Base-by-base conservation (phyloP, 2,797 vertebrate genomes). In the Xenops minutus region DNA sequence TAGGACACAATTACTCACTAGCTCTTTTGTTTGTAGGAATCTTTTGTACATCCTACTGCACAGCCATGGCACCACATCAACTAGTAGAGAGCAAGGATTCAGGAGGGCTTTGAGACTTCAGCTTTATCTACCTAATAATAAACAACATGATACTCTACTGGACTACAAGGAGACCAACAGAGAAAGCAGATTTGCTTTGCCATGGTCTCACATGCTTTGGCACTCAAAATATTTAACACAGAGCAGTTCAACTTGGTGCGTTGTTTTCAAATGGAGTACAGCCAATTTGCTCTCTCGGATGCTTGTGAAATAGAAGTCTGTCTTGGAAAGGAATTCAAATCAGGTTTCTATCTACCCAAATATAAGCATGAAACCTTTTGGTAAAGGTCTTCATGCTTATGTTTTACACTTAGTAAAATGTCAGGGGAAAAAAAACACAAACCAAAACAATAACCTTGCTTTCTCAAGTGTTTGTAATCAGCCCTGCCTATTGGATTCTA, bases 381-480 rank as follows among this genome's bases (percentile, higher is more conserved):
- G 10, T 48, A 91, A 69, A 6, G 10, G 32, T 62, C 62, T 56
- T 74, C 44, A 68, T 19, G 44, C 15, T 73, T 44, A 29, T 16
- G 20, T 39, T 87, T 14, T 69, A 26, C 29, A n/a, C 9, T 81
- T 66, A 32, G 7, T 61, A 63, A 72, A 73, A 67, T 49, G 56
- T n/a, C 1, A 36, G 13, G 12, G 4, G 2, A 4, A 0, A 34
- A 79, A 49, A 67, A 43, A 16, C 49, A 27, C 6, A 41, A 37
- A 23, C 8, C 24, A 81, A 54, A 72, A 8, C 10, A 79, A 41
- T 4, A 41, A 14, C n/a, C 21, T 55, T 62, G 27, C 39, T 91
- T 82, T 89, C 43, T 13, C 46, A 20, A 56, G 19, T 12, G 15
- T 32, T 85, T 69, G 39, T 49, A 34, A 75, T 58, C 58, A 86